These are phyloP conservation scores for Rhabdophis nuchalis DNA, from an alignment of 2,797 vertebrate genomes.

Conservation along the genomic window DNA sequence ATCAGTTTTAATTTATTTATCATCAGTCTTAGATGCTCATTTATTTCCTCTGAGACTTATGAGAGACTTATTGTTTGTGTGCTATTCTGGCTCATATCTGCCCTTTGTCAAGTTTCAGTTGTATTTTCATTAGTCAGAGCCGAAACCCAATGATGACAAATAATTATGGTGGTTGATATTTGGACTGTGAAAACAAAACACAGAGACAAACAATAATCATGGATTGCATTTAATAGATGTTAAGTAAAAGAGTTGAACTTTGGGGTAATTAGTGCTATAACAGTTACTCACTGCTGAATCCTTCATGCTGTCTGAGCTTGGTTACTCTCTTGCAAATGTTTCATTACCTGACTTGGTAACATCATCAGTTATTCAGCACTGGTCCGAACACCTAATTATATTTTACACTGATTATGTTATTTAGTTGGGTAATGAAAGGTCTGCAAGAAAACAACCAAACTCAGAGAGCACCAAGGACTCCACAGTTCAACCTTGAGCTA, in stretches of 20 bases:
- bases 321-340: not conserved
- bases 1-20: not conserved
- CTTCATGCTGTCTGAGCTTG: not conserved
- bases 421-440: not conserved
- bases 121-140: not conserved
- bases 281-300: not conserved
- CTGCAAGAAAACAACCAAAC: not conserved
- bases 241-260: not conserved
- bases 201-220: not conserved
- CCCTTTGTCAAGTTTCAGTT: constrained; percentile 20
- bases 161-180: not conserved
- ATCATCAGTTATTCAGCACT: not conserved
- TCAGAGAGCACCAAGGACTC: not conserved
- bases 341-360: not conserved
- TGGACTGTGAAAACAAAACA: constrained; percentile 3
- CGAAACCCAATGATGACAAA: not conserved
- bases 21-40: not conserved
- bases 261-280: not conserved
- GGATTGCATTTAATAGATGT: not conserved
- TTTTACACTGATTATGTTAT: not conserved
- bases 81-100: not conserved
- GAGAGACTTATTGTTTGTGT: fast-evolving
- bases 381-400: not conserved
- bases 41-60: not conserved
- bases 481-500: not conserved